These are phyloP conservation scores for Sceloporus tristichus DNA, from an alignment of 2,113 vertebrate genomes.

Conservation along the genomic window DNA sequence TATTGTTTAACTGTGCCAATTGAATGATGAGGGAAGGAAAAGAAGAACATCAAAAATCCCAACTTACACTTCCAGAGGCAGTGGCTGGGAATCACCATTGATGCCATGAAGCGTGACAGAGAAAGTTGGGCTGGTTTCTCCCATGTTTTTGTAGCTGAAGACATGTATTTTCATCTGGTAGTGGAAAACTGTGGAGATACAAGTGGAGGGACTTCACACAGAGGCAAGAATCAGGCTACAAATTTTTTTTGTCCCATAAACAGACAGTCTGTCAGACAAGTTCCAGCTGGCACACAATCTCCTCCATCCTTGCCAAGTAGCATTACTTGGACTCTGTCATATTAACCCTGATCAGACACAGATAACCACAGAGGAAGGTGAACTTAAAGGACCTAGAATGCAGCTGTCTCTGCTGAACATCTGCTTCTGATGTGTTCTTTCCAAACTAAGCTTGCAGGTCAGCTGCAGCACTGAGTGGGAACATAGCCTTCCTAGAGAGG, in stretches of 20 bases:
- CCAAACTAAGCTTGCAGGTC: background rate
- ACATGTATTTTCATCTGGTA: constrained; percentile 98
- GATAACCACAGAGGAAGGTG: background rate
- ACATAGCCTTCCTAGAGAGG: background rate
- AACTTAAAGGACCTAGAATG: background rate
- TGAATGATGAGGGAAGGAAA: too few relatives aligned
- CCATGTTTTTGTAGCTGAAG: constrained; percentile 85
- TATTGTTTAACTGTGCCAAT: too few relatives aligned
- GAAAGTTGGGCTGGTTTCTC: constrained; percentile 85
- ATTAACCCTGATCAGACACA: background rate
- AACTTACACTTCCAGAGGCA: constrained; percentile 89
- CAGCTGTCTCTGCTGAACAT: background rate
- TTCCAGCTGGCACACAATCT: background rate
- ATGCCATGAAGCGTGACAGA: constrained; percentile 86
- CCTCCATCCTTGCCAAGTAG: background rate
- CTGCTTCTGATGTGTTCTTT: background rate
- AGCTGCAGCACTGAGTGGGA: background rate
- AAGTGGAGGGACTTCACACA: constrained; percentile 6
- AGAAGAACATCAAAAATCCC: background rate
- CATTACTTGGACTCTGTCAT: fast-evolving
- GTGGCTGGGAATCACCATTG: constrained; percentile 78
- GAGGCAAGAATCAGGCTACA: background rate
- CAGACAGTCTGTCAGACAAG: background rate
- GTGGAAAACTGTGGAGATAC: constrained; percentile 87
- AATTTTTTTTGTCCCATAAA: fast-evolving